phyloP scores from a whole-genome alignment of 2,888 invertebrate species.

The Monopis laevigella region DNA sequence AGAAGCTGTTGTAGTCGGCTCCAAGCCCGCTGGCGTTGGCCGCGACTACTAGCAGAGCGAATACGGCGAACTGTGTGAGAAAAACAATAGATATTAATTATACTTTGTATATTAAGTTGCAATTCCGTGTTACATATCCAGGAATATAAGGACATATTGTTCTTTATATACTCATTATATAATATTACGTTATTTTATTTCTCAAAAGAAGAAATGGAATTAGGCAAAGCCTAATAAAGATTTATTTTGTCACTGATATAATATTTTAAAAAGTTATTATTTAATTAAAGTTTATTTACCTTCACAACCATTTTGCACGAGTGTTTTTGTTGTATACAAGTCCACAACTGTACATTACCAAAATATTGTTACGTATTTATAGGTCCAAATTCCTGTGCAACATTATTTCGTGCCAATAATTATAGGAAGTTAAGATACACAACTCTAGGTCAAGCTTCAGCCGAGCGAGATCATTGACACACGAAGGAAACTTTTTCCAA shows the following conservation, averaged over 20 bases:
- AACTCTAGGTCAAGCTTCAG: slow-evolving; percentile 1
- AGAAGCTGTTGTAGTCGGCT: slow-evolving; percentile 51
- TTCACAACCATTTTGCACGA: slow-evolving; percentile 61
- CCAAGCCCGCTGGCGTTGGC: slow-evolving; percentile 49
- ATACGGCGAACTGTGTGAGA: slow-evolving; percentile 50
- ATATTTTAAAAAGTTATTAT: background rate
- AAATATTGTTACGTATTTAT: slow-evolving; percentile 5
- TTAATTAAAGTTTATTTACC: slow-evolving; percentile 28
- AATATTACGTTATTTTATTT: no score
- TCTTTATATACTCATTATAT: no score
- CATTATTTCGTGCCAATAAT: no score
- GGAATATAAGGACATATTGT: no score
- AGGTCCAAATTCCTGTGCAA: slow-evolving; percentile 2
- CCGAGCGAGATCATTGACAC: background rate
- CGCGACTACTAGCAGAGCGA: slow-evolving; percentile 53
- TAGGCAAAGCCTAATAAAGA: no score
- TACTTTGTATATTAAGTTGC: no score
- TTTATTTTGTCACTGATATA: no score
- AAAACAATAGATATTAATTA: no score
- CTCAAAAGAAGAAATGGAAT: no score
- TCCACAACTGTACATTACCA: no score
- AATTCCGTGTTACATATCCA: no score
- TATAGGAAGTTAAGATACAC: slow-evolving; percentile 1
- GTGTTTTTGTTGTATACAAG: slow-evolving; percentile 48
- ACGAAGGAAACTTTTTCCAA: no score